Conservation (phyloP, 2,888 invertebrate species). For the Pterostichus niger region DNA sequence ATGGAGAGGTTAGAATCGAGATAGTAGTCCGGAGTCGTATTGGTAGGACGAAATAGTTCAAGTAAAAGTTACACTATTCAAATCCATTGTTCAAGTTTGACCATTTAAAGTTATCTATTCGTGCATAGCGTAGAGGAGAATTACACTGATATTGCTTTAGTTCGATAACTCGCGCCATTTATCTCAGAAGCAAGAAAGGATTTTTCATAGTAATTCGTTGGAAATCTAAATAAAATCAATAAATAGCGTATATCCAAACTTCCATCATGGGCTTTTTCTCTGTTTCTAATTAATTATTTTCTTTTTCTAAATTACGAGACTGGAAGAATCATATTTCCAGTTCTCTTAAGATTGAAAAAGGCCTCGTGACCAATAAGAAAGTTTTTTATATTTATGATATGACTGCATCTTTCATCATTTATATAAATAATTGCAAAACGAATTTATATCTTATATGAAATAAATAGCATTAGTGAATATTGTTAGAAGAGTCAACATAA, state of each 20-base stretch:
- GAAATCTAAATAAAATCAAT: conserved; percentile 37
- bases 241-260: background rate
- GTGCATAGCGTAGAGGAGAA: conserved; percentile 4
- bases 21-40: conserved; percentile 13
- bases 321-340: too few species aligned
- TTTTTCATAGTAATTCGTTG: conserved; percentile 38
- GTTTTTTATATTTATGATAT: too few species aligned
- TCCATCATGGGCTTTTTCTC: too few species aligned
- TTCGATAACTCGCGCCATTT: conserved; percentile 64
- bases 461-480: too few species aligned
- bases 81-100: conserved; percentile 65
- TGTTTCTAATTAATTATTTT: too few species aligned
- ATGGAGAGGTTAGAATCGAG: background rate
- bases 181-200: conserved; percentile 37
- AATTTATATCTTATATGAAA: too few species aligned
- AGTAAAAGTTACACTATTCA: conserved; percentile 63
- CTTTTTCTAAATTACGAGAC: too few species aligned
- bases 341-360: too few species aligned
- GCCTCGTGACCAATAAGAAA: too few species aligned
- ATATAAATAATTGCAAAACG: too few species aligned
- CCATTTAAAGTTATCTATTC: conserved; percentile 65
- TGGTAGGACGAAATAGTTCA: conserved; percentile 53
- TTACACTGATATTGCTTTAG: conserved; percentile 60
- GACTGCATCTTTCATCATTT: too few species aligned
- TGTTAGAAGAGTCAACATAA: too few species aligned